Base-by-base conservation (phyloP, 2,888 invertebrate genomes). In the Sthenelais limicola region DNA sequence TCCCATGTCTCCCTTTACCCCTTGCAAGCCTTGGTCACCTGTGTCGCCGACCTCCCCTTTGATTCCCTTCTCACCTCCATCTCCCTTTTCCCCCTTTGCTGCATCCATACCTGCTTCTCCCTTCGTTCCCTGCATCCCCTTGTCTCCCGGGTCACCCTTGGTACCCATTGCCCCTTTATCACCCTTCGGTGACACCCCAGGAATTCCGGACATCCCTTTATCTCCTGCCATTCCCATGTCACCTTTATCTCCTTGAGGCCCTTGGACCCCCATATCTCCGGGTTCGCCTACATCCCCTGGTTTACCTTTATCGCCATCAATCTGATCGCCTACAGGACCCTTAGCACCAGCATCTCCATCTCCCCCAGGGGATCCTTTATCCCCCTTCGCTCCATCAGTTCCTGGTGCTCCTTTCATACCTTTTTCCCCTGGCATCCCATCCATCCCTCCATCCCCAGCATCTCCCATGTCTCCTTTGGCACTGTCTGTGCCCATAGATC, bases 391-490 rank as follows among this genome's bases (percentile, higher is more conserved):
- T 24, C 54, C 56, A 24, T 30, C 12, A 24, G 28, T n/a, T 7
- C 56, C 56, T 15, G 24, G 56, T 24, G 56, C 30, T 4, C 56
- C 56, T 9, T 5, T n/a, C 18, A 26, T n/a, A 21, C 56, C 70
- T 38, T 62, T 18, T 26, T 26, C 38, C 24, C 26, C 21, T 3
- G 62, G 43, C 1, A 35, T 21, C 1, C 62, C 62, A 38, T 62
- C 35, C 1, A 35, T 26, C 12, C 62, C 62, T 3, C 24, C 5
- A 21, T 4, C 12, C 18, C 62, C 62, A 18, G 35, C 21, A 24
- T 9, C 21, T 12, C 62, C 62, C 15, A 43, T 1, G 3, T 35
- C 62, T 26, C 62, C 62, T 2, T 12, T 24, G 5, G 5, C 3
- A 18, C 62, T 43, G 26, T 21, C 24, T 1, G 24, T 43, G 24